Conservation (phyloP, 2,888 invertebrate species). For the Ctena decussata region DNA sequence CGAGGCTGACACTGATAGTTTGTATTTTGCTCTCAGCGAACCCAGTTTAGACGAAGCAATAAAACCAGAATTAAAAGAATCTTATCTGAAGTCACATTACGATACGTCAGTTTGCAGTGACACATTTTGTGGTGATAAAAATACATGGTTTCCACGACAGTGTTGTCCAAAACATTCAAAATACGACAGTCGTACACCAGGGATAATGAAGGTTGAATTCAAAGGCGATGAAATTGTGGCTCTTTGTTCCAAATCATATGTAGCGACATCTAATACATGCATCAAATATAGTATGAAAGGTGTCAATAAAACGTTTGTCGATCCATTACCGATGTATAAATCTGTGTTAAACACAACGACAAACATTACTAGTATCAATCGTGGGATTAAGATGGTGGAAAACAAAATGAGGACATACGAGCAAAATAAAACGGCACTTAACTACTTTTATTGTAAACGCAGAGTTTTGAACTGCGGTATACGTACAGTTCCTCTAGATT, state of each 20-base stretch:
- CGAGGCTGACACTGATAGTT: slow-evolving; percentile 61
- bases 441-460: slow-evolving; percentile 2
- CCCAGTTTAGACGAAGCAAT: not conserved
- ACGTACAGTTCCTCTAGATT: not conserved
- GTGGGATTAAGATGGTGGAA: not conserved
- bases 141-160: not conserved
- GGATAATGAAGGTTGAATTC: not conserved
- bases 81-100: not conserved
- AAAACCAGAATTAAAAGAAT: slow-evolving; percentile 7
- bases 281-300: slow-evolving; percentile 11
- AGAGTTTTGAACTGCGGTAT: not conserved
- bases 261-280: not conserved
- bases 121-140: not conserved
- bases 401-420: not conserved
- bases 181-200: not conserved
- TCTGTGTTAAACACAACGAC: not conserved
- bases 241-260: slow-evolving; percentile 7
- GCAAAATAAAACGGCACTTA: not conserved
- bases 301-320: not conserved
- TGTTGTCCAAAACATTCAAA: not conserved
- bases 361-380: not conserved
- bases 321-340: not conserved
- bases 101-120: not conserved
- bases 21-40: slow-evolving; percentile 25
- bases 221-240: not conserved